phyloP scores from a whole-genome alignment of 2,888 invertebrate species.

The Eudasyphora cyanicolor region DNA sequence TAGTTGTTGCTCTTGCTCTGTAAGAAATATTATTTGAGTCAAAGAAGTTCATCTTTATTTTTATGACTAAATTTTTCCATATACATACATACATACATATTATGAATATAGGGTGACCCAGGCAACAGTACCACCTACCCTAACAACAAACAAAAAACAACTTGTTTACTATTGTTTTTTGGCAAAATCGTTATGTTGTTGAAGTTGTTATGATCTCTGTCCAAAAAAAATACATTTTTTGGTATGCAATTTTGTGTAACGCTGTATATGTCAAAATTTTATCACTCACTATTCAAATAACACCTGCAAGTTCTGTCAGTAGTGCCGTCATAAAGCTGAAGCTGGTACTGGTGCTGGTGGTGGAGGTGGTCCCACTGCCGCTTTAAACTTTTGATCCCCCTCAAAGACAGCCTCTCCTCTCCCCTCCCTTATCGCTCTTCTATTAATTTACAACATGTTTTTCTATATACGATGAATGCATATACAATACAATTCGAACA shows the following conservation, averaged over 20 bases:
- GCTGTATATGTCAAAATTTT: conserved; percentile 63
- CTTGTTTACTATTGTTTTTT: neutral
- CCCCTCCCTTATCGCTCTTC: neutral
- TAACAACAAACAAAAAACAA: neutral
- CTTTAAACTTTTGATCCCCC: neutral
- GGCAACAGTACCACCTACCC: neutral
- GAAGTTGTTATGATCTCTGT: neutral
- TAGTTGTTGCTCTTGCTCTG: too few relatives aligned
- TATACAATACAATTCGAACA: neutral
- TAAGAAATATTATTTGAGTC: too few relatives aligned
- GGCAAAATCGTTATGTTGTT: neutral
- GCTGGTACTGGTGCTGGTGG: neutral
- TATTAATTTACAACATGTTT: neutral
- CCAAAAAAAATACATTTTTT: neutral
- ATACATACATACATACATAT: too few relatives aligned
- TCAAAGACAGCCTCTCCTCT: neutral
- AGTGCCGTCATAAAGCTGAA: neutral
- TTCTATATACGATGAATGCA: neutral
- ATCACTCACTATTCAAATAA: conserved; percentile 64
- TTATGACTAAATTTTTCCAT: too few relatives aligned
- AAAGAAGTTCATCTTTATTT: too few relatives aligned
- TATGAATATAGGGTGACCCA: neutral
- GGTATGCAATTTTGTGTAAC: conserved; percentile 24
- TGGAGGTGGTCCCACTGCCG: neutral
- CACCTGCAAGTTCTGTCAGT: conserved; percentile 54